Conservation (phyloP, 2,888 invertebrate species). For the Tiliacea citrago region DNA sequence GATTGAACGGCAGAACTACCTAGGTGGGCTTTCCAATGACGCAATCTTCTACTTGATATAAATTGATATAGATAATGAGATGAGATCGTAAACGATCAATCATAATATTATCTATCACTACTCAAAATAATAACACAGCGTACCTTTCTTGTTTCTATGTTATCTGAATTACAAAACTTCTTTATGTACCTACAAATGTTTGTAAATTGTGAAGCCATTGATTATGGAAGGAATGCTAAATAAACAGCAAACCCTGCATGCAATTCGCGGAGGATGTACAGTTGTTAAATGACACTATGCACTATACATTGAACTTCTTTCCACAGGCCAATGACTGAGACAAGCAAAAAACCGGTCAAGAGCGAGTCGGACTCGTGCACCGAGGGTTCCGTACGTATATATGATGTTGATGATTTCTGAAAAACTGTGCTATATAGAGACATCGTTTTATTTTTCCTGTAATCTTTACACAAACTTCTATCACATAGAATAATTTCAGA, state of each 20-base stretch:
- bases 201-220: background rate
- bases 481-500: too few species aligned
- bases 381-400: too few species aligned
- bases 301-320: background rate
- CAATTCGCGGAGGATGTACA: background rate
- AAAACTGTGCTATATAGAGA: too few species aligned
- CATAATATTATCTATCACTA: background rate
- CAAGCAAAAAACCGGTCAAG: too few species aligned
- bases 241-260: background rate
- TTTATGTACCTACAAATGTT: background rate
- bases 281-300: background rate
- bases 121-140: slow-evolving; percentile 28
- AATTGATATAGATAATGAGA: background rate
- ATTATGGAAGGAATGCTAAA: background rate
- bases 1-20: background rate
- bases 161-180: background rate
- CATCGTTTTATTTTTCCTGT: too few species aligned
- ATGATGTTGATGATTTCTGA: too few species aligned
- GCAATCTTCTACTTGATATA: slow-evolving; percentile 1
- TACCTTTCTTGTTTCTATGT: background rate
- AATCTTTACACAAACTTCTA: too few species aligned
- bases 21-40: slow-evolving; percentile 3
- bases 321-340: too few species aligned
- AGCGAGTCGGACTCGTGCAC: too few species aligned
- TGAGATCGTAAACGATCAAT: slow-evolving; percentile 21